phyloP scores from a whole-genome alignment of 1,140 invertebrate species.

The Cecropterus lyciades region DNA sequence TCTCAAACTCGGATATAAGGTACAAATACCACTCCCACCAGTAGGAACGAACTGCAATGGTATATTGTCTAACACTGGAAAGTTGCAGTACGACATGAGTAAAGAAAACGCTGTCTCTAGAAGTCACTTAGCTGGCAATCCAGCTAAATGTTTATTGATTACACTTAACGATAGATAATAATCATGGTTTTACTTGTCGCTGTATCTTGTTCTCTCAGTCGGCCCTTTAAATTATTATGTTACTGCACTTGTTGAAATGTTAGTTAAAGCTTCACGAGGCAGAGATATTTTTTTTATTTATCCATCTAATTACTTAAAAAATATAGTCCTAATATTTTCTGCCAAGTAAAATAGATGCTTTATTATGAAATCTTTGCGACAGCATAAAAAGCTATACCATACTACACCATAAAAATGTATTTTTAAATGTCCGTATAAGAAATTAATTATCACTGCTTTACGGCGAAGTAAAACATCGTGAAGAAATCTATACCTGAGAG shows the following conservation, averaged over 20 bases:
- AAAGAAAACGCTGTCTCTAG: conserved; percentile 50
- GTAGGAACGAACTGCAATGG: neutral
- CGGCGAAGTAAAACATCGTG: too few species aligned
- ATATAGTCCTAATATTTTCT: too few species aligned
- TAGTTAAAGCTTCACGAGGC: neutral
- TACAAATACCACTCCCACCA: neutral
- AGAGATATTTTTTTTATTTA: neutral
- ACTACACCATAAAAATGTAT: too few species aligned
- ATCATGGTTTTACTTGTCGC: conserved; percentile 4
- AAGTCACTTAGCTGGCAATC: conserved; percentile 54
- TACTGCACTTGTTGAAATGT: neutral
- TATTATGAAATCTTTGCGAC: too few species aligned
- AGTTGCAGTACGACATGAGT: conserved; percentile 60
- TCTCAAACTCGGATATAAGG: neutral
- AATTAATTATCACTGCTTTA: too few species aligned
- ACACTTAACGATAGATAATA: conserved; percentile 8
- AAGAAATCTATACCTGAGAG: too few species aligned
- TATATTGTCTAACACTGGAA: conserved; percentile 63
- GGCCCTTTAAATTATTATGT: neutral
- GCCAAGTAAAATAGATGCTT: too few species aligned
- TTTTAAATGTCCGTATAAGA: too few species aligned
- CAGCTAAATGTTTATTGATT: conserved; percentile 55
- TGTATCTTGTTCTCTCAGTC: neutral
- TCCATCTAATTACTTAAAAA: too few species aligned
- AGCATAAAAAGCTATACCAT: too few species aligned